Percentiles rank a stretch among this genome's conserved stretches.
Conservation (phyloP, 2,797 vertebrate genomes). For the Natrix natrix region DNA sequence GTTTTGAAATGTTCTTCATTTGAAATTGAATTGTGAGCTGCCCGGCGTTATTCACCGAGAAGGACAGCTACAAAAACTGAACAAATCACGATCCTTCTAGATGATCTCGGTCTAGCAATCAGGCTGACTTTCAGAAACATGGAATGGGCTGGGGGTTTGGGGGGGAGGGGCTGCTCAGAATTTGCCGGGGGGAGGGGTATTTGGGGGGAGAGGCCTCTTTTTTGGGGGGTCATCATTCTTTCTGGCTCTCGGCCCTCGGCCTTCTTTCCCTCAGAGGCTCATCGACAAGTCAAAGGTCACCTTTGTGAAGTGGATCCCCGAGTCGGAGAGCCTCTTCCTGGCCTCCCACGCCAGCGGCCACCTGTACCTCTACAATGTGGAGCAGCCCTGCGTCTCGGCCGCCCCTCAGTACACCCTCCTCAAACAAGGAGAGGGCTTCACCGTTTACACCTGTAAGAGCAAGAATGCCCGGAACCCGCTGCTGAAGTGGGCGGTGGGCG, state of each 20-base stretch:
- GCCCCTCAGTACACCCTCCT: constrained; percentile 85
- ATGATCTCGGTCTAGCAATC: background rate
- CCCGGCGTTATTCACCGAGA: background rate
- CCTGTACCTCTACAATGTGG: constrained; percentile 89
- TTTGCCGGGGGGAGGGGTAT: too few species aligned
- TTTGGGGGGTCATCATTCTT: background rate
- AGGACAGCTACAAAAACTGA: background rate
- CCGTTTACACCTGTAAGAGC: constrained; percentile 87
- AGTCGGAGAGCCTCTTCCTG: constrained; percentile 87
- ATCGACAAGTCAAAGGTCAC: constrained; percentile 94
- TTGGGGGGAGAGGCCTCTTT: background rate
- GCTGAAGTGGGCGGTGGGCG: constrained; percentile 88
- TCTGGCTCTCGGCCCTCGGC: too few species aligned
- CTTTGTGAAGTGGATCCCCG: constrained; percentile 86
- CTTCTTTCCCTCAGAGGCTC: constrained; percentile 73
- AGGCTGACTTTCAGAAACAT: background rate
- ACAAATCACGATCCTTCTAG: background rate
- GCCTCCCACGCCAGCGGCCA: constrained; percentile 89
- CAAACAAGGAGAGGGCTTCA: constrained; percentile 86
- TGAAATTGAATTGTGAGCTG: background rate
- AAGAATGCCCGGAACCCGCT: constrained; percentile 87
- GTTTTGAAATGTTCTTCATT: background rate
- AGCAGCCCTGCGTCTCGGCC: constrained; percentile 79
- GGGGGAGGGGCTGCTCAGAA: background rate
- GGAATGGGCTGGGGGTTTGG: accelerated